Evolutionary conservation across 1,140 invertebrate genomes (phyloP), one percentile per base, ranked within the genome.

Genomic region (Caenorhabditis remanei): DNA sequence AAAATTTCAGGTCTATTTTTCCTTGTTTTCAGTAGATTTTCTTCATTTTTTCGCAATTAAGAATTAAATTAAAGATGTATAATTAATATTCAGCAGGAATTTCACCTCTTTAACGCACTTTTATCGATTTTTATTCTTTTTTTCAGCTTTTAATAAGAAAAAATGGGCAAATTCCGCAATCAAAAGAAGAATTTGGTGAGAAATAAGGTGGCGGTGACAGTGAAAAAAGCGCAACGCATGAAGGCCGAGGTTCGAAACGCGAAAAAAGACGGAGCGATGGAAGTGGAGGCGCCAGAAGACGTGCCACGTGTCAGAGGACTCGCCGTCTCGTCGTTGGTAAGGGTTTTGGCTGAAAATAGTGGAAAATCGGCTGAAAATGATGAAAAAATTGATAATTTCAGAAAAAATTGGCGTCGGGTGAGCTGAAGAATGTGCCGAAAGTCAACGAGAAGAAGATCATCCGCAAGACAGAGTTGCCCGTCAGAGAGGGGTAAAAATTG

Each of bases 401-500:
- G 71, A 79, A 79, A 24, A 79, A 79, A 50, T 32, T 79, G 71
- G 71, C 71, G 1, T 50, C 71, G 19, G 71, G 71, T 4, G 71
- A 79, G 71, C 40, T 79, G 71, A 48, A 79, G 24, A 79, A 79
- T 40, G 21, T 79, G n/a, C 71, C 71, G 14, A 79, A 50, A 32
- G 71, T 79, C 9, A 79, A 79, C 71, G 71, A 79, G 21, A 79
- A 79, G 71, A 79, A 79, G 71, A 79, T 79, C 21, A 79, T 79
- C n/a, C 71, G 71, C 7, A 79, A 79, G 46, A 79, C 71, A 50
- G 71, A 79, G 46, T 41, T 79, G n/a, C 71, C 71, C 50, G 71
- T 79, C 4, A n/a, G 46, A 79, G 71, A 79, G 21, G 40, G 40
- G 71, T 79, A 79, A 46, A 41, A n/a, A 19, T 5, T 0, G 1